phyloP scores from a whole-genome alignment of 2,888 invertebrate species.

The Drosophila sordidapex region DNA sequence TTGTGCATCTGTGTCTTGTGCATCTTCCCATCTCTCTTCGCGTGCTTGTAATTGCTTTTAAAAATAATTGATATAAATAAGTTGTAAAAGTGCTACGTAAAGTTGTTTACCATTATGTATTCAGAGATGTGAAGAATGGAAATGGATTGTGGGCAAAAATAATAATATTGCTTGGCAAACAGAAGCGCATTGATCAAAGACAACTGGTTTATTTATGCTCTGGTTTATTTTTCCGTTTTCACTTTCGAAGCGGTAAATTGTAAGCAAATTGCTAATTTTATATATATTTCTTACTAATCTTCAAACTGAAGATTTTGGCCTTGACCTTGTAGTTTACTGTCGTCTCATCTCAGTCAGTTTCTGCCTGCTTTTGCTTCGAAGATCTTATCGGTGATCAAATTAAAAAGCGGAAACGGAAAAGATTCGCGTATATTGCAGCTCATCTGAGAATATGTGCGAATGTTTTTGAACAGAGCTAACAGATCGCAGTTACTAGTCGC shows the following conservation, averaged over 20 bases:
- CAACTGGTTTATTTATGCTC: too few relatives aligned
- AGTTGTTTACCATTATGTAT: background rate
- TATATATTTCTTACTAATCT: background rate
- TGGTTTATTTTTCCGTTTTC: too few relatives aligned
- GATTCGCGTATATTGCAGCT: background rate
- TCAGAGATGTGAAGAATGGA: background rate
- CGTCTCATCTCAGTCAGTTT: background rate
- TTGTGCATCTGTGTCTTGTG: constrained; percentile 6
- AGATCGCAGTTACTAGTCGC: background rate
- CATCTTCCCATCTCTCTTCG: constrained; percentile 2
- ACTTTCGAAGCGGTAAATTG: too few relatives aligned
- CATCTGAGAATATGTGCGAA: background rate
- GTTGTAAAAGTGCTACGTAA: constrained; percentile 17
- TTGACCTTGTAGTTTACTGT: background rate
- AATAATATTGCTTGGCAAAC: too few relatives aligned
- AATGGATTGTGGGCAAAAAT: background rate
- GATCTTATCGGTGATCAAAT: background rate
- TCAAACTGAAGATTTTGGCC: background rate
- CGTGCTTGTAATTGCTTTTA: constrained; percentile 27
- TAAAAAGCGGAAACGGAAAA: background rate
- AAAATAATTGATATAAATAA: constrained; percentile 38
- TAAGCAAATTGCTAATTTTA: too few relatives aligned
- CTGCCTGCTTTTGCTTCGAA: background rate
- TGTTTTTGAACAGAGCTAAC: background rate
- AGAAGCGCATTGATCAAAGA: too few relatives aligned